Evolutionary conservation across 1,140 invertebrate species (phyloP), one percentile per base, ranked within the genome.

Genomic region (Brachionus rubens): DNA sequence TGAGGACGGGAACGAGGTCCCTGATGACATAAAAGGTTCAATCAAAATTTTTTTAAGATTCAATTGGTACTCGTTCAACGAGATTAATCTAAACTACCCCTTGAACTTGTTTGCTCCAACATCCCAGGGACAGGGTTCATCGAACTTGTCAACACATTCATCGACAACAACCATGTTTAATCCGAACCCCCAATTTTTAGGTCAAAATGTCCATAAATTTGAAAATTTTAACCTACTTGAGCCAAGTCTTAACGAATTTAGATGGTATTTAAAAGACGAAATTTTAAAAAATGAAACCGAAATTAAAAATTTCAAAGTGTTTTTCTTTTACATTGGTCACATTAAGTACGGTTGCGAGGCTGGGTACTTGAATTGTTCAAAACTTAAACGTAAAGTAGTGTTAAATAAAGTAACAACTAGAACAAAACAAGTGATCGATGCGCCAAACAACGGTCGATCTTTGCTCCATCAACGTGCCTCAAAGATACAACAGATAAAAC

Each of bases 51-150:
- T 26, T 46, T 24, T 72, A 19, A 72, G 68, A 72, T 72, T 72
- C 14, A 72, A 72, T 40, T 72, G 43, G 68, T 72, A 72, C 28
- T 72, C 68, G 21, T 72, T 50, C 28, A 50, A 72, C n/a, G 50
- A 72, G 43, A 30, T 54, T 4, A 54, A 54, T 21, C 21, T 50
- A n/a, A 72, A 54, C 30, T 16, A 54, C 21, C 19, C 65, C 3
- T 40, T 70, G 12, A 48, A 70, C 10, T 43, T 50, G 21, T 46
- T 67, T 54, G 26, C 21, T 28, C 26, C 24, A 0, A 54, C 12
- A 5, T 12, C 24, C 1, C 52, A 54, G 52, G 3, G 24, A 26
- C 14, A 10, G 12, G n/a, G 9, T 3, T 24, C 52, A 1, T 21
- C 62, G 14, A 14, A 14, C 2, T n/a, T 67, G 16, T 43, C 62